Percentiles rank a stretch among this genome's conserved stretches.
Evolutionary conservation across 2,888 invertebrate genomes (phyloP).

Genomic region (Agrotis puta): DNA sequence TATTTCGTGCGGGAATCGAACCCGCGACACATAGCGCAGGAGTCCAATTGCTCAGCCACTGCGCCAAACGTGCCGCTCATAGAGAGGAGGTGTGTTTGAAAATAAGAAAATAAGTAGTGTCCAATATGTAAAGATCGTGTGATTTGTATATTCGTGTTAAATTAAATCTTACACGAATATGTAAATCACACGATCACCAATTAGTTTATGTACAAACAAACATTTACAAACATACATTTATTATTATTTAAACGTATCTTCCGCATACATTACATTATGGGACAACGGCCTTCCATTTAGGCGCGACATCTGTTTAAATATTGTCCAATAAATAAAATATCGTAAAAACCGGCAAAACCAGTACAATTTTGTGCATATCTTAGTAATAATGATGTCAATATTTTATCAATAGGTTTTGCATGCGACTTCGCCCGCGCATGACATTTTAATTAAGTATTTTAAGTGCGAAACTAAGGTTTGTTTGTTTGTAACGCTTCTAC

Average conservation of each 20-base stretch:
- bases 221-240: constrained; percentile 12
- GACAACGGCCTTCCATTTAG: constrained; percentile 51
- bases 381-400: constrained; percentile 48
- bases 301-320: constrained; percentile 43
- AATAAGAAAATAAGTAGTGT: too few species aligned
- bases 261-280: constrained; percentile 39
- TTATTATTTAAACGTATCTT: constrained; percentile 37
- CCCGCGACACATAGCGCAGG: too few species aligned
- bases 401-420: constrained; percentile 30
- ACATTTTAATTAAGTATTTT: too few species aligned
- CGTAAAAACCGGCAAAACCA: constrained; percentile 50
- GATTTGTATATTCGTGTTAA: too few species aligned
- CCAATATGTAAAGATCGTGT: too few species aligned
- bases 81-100: too few species aligned
- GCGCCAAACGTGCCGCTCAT: too few species aligned
- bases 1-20: too few species aligned
- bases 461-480: too few species aligned
- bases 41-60: too few species aligned
- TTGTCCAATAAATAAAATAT: constrained; percentile 47
- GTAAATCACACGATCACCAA: constrained; percentile 20
- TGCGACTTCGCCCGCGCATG: neutral
- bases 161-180: constrained; percentile 12
- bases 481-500: too few species aligned
- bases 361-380: constrained; percentile 57
- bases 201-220: constrained; percentile 30